Percentiles rank a stretch among this genome's conserved stretches.
These are phyloP conservation scores for Dichetophora obliterata DNA, from an alignment of 2,888 invertebrate genomes.

Conservation along the genomic window DNA sequence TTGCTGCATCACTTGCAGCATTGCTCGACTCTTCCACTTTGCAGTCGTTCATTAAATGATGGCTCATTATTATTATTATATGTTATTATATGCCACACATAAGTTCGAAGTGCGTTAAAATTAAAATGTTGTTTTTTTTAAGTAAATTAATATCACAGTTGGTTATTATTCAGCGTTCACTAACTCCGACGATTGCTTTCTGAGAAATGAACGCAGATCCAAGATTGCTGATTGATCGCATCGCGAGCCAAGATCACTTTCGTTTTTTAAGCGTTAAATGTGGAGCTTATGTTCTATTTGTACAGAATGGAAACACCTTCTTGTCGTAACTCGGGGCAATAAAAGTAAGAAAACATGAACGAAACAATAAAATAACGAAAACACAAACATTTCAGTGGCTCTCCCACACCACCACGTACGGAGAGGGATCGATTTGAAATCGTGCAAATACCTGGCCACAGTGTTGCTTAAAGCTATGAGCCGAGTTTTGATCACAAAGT, in stretches of 20 bases:
- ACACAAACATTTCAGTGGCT: not conserved
- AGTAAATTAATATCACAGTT: slow-evolving; percentile 43
- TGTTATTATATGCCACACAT: not conserved
- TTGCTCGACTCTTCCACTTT: slow-evolving; percentile 23
- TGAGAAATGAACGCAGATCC: slow-evolving; percentile 46
- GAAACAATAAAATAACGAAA: not conserved
- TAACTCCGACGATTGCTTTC: slow-evolving; percentile 39
- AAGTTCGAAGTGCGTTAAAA: not conserved
- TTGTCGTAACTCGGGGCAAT: slow-evolving; percentile 10
- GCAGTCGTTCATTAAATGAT: slow-evolving; percentile 56
- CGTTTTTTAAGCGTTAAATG: slow-evolving; percentile 49
- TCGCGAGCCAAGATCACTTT: slow-evolving; percentile 46
- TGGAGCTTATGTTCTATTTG: slow-evolving; percentile 49
- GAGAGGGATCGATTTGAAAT: slow-evolving; percentile 16
- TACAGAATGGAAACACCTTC: slow-evolving; percentile 44
- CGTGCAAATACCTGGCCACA: slow-evolving; percentile 11
- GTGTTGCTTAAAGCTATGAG: not conserved
- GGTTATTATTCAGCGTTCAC: slow-evolving; percentile 35
- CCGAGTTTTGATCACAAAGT: not conserved
- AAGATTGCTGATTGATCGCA: slow-evolving; percentile 30
- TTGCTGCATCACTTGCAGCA: not conserved
- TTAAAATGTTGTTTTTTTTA: not conserved
- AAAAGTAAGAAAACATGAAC: not conserved
- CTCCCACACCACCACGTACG: not conserved
- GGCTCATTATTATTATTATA: slow-evolving; percentile 58